Conservation (phyloP, 2,888 invertebrate genomes). For the Drosophila nigricruria region DNA sequence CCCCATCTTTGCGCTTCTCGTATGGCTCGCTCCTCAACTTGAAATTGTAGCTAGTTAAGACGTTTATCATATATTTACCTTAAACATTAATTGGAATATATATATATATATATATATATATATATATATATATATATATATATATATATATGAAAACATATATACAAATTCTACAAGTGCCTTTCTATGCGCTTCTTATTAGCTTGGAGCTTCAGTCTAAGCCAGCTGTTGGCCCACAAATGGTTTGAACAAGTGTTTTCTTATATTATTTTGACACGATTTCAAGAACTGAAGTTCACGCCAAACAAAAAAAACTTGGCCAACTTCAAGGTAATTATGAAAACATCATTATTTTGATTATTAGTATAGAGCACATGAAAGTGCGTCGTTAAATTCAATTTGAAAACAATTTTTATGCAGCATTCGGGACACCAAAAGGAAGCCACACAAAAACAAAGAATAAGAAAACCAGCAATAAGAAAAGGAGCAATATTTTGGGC, state of each 20-base stretch:
- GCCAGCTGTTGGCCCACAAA: slow-evolving; percentile 18
- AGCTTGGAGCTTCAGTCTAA: not conserved
- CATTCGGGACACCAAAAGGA: slow-evolving; percentile 15
- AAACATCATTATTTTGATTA: slow-evolving; percentile 15
- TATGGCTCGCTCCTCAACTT: not conserved
- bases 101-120: too few species aligned
- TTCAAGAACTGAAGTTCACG: slow-evolving; percentile 6
- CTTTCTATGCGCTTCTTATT: not conserved
- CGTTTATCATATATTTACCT: too few species aligned
- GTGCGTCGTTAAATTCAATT: slow-evolving; percentile 24
- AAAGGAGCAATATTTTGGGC: slow-evolving; percentile 1
- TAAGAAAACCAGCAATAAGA: not conserved
- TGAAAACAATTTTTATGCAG: slow-evolving; percentile 22
- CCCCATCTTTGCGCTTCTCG: not conserved
- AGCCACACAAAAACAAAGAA: slow-evolving; percentile 6
- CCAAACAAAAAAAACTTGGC: slow-evolving; percentile 33
- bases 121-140: not conserved
- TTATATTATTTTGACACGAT: not conserved
- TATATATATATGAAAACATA: not conserved
- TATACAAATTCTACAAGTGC: not conserved
- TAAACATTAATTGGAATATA: too few species aligned
- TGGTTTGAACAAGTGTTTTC: slow-evolving; percentile 50
- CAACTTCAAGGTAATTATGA: slow-evolving; percentile 48
- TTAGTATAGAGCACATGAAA: slow-evolving; percentile 13
- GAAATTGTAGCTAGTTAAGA: not conserved